Evolutionary conservation across 2,113 vertebrate species (phyloP), one percentile per base, ranked within the genome.

Genomic region (Mustela lutreola): DNA sequence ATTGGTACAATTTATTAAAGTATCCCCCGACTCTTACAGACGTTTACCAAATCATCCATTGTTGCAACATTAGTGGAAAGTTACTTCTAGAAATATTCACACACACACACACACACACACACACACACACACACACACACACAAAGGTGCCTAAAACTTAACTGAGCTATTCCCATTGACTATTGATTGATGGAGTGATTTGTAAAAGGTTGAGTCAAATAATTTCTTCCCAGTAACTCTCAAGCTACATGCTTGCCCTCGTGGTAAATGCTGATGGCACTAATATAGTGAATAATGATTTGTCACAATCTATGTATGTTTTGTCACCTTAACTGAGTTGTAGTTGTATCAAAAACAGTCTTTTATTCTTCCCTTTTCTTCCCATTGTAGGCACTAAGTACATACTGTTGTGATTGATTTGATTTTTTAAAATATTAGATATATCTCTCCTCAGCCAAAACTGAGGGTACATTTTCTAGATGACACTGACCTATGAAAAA

Each of bases 1-100:
- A 26, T 81, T 62, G 8, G 36, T 65, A 39, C 19, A 62, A 42
- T 11, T 58, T 82, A 14, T 45, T 62, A 28, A 60, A 83, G 80
- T 39, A n/a, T 85, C 56, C 53, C 16, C 28, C 90, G 39, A 90
- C 45, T 90, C 48, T 78, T 92, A 75, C 3, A 45, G 73, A 73
- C 60, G 70, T 84, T n/a, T 84, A 84, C n/a, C 16, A 92, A 91
- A 65, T 79, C 8, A 76, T 22, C 10, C 24, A 75, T 33, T 87
- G 85, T 58, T 82, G 42, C 31, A 97, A 93, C n/a, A 31, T 73
- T 93, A 91, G 21, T 75, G 28, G 71, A 75, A 89, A 88, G 31
- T 83, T 67, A 63, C 73, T 83, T 89, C 58, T 87, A 79, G 24
- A 90, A 76, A 96, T 88, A 79, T 83, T 70, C 56, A 2, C 10